Base-by-base conservation (phyloP, 2,888 invertebrate species). In the Pseudeuparius sepicola region DNA sequence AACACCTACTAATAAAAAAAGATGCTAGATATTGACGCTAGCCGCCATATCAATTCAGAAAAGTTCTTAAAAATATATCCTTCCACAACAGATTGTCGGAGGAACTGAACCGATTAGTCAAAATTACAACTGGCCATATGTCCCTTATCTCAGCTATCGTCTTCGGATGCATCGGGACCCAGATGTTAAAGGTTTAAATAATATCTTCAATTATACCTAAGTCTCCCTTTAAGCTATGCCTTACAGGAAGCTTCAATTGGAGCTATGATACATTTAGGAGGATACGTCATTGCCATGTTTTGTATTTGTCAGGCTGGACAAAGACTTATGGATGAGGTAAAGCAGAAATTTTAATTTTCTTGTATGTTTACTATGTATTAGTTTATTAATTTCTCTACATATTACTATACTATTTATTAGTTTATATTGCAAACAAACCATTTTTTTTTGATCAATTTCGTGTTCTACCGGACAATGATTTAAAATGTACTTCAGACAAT, bases 91-190 rank as follows among this genome's bases (percentile, higher is more conserved):
- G 39, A 10, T 20, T 36, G 2, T 12, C 29, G 9, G 33, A 36
- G 23, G 27, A 39, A 16, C 24, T 36, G 2, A 36, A 32, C 7
- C 15, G 15, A 7, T 27, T 20, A 12, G 23, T 34, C 7, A 31
- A 14, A 9, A 27, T 16, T 4, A 15, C 29, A 4, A 23, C 27
- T 6, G 39, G 39, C 18, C 39, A 39, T 9, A 14, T 39, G 4
- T 39, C 39, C 4, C 29, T 36, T 28, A 26, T 39, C 1, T 32
- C 24, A 1, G 35, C 39, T 1, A 28, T 39, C 4, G 28, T 39
- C 10, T 11, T 39, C 16, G 36, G 36, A 18, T 39, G 39, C 28
- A 39, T 39, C 11, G 39, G 39, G 5, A 36, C 36, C 14, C 39
- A 39, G 18, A 39, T 39, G 36, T 12, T 39, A 6, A 39, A 39